Evolutionary conservation across 2,113 vertebrate species (phyloP).

Genomic region (Gallinago jamesoni): DNA sequence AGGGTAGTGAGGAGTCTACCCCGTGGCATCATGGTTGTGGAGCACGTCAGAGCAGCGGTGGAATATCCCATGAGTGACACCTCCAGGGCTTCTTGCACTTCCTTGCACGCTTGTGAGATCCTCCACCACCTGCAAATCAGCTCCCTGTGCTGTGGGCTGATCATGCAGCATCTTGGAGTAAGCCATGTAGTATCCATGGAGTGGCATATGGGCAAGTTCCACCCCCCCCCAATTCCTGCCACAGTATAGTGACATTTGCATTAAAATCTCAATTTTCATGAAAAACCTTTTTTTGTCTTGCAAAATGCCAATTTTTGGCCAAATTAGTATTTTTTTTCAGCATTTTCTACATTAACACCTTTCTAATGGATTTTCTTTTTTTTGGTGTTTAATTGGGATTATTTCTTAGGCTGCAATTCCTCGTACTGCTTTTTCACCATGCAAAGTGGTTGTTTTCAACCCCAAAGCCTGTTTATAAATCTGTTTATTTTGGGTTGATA

Average conservation of each 20-base stretch:
- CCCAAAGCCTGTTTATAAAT: not conserved
- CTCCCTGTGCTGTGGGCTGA: fast-evolving
- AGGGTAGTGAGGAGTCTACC: not conserved
- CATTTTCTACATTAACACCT: fast-evolving
- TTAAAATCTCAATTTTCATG: not conserved
- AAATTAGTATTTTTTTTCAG: fast-evolving
- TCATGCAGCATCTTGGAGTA: not conserved
- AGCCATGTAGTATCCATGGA: not conserved
- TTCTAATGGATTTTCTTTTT: not conserved
- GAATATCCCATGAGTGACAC: not conserved
- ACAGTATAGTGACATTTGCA: not conserved
- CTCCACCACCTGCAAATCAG: fast-evolving
- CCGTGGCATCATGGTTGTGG: fast-evolving
- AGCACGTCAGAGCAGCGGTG: not conserved
- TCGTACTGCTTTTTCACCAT: not conserved
- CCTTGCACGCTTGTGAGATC: too few species aligned
- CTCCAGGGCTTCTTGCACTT: not conserved
- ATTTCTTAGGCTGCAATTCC: not conserved
- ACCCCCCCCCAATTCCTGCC: not conserved
- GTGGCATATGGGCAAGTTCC: too few species aligned
- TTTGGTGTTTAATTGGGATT: not conserved
- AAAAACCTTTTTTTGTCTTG: not conserved
- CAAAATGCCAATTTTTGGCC: not conserved
- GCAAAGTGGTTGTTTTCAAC: not conserved
- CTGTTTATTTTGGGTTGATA: not conserved